A percentile compares a stretch with the other conserved stretches of the same genome.
These are phyloP conservation scores for Anthopleura xanthogrammica DNA, from an alignment of 92 coral and sea anemone species.

Conservation along the genomic window DNA sequence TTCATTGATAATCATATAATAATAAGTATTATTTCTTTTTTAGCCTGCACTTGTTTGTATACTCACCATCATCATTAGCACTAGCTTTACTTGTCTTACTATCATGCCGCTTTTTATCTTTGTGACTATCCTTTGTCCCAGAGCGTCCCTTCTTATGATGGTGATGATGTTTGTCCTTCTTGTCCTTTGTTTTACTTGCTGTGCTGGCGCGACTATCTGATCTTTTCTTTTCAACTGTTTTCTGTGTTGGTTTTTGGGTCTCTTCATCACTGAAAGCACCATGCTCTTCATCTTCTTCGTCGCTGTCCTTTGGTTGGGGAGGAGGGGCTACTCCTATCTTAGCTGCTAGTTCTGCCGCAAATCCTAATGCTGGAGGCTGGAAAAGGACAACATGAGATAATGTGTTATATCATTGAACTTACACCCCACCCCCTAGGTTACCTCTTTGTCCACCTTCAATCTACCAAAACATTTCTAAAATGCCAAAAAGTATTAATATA, in stretches of 20 bases:
- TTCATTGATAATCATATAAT: no score
- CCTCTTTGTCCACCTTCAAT: no score
- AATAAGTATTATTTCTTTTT: no score
- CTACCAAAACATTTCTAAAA: neutral
- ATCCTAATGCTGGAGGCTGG: constrained; percentile 63
- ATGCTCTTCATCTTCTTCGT: constrained; percentile 60
- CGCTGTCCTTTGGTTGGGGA: constrained; percentile 44
- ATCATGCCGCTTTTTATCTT: constrained; percentile 56
- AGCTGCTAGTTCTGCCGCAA: constrained; percentile 91
- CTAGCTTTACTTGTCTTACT: constrained; percentile 70
- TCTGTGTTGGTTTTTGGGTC: constrained; percentile 31
- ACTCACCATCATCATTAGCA: constrained; percentile 64
- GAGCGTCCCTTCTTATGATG: constrained; percentile 71
- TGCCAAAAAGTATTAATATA: no score
- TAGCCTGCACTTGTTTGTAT: neutral
- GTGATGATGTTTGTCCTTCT: constrained; percentile 68
- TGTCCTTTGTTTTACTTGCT: constrained; percentile 70
- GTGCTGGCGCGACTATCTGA: constrained; percentile 58
- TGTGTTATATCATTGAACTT: no score
- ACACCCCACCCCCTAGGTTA: no score
- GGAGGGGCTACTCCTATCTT: constrained; percentile 72
- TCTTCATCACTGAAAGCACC: constrained; percentile 83
- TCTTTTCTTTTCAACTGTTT: constrained; percentile 49
- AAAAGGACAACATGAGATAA: neutral
- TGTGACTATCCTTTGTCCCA: constrained; percentile 59